These are phyloP conservation scores for Sinosuthora webbiana DNA, from an alignment of 2,113 vertebrate species.

Conservation along the genomic window DNA sequence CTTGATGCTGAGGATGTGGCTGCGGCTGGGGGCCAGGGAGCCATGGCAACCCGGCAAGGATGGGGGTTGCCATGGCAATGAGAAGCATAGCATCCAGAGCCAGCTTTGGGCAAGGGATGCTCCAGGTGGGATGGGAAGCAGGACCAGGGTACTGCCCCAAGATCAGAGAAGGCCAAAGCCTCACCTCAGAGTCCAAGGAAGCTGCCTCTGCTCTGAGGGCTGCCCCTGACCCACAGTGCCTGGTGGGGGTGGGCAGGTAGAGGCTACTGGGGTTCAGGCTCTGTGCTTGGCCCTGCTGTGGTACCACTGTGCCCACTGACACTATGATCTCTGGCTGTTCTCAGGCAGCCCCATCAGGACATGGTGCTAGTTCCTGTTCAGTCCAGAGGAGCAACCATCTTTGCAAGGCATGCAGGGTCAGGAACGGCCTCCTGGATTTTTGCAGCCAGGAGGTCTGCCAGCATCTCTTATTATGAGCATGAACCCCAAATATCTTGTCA, in stretches of 20 bases:
- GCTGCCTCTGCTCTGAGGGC: neutral
- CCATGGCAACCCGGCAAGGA: conserved; percentile 50
- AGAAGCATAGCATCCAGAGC: neutral
- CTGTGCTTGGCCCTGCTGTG: neutral
- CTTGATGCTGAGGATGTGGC: neutral
- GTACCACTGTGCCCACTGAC: neutral
- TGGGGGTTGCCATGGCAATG: conserved; percentile 51
- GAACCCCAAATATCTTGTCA: neutral
- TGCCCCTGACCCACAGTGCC: neutral
- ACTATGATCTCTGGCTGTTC: neutral
- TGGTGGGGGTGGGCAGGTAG: neutral
- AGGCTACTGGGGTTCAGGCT: neutral
- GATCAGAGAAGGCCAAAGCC: neutral
- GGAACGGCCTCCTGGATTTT: neutral
- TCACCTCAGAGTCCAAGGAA: neutral
- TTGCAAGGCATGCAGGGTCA: neutral
- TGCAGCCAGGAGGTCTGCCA: neutral
- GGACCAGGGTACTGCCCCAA: neutral
- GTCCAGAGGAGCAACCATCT: neutral
- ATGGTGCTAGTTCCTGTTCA: rapidly evolving
- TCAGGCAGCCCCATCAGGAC: neutral
- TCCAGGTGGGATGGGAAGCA: conserved; percentile 2
- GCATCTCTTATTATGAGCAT: neutral
- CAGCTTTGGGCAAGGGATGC: conserved; percentile 9
- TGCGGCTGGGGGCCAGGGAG: conserved; percentile 38